phyloP scores from a whole-genome alignment of 2,797 vertebrate species.

The Mus caroli region DNA sequence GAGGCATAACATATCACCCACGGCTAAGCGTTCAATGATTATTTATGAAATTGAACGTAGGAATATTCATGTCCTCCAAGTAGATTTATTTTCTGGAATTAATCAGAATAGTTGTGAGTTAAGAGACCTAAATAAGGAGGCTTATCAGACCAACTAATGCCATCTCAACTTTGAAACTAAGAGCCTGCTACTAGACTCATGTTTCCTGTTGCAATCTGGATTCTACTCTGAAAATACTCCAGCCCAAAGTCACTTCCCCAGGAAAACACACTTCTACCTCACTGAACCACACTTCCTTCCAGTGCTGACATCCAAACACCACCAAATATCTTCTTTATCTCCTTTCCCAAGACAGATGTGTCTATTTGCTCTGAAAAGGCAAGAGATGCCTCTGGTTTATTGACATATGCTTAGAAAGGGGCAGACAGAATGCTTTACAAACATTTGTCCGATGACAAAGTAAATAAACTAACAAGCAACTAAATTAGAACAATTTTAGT shows the following conservation, averaged over 20 bases:
- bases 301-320: neutral
- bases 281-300: neutral
- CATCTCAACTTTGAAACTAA: conserved; percentile 47
- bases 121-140: conserved; percentile 1
- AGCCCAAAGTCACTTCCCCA: neutral
- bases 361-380: neutral
- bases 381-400: neutral
- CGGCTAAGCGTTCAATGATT: conserved; percentile 5
- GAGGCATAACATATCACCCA: neutral
- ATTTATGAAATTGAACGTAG: conserved; percentile 20
- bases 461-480: neutral
- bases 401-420: conserved; percentile 24
- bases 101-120: conserved; percentile 34
- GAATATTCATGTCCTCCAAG: conserved; percentile 18
- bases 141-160: neutral
- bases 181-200: neutral
- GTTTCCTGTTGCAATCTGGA: neutral
- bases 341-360: neutral
- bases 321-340: neutral
- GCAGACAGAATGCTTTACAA: neutral
- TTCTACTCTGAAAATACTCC: neutral
- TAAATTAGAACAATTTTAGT: neutral
- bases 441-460: neutral
- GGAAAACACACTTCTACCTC: neutral
- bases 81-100: conserved; percentile 40